Conservation (phyloP, 2,113 vertebrate genomes). For the Phylloscopus trochiloides region DNA sequence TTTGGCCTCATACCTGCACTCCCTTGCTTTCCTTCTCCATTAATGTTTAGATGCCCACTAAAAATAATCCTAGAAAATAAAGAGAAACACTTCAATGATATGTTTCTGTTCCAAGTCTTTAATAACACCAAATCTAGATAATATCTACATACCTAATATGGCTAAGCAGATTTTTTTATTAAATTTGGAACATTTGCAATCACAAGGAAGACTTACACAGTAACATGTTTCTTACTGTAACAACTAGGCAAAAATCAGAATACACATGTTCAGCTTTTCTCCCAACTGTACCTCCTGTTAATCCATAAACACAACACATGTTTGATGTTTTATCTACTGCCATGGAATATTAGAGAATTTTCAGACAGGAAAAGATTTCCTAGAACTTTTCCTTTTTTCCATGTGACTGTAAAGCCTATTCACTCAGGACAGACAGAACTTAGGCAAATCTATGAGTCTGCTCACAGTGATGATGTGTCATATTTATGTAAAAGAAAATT, state of each 20-base stretch:
- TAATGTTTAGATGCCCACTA: neutral
- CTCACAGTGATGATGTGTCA: neutral
- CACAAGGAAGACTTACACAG: conserved; percentile 48
- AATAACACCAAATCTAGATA: conserved; percentile 17
- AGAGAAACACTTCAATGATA: neutral
- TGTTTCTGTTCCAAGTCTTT: conserved; percentile 25
- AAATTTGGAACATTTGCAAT: conserved; percentile 48
- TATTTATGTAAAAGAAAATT: conserved; percentile 31
- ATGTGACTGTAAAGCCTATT: conserved; percentile 46
- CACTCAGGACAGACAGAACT: conserved; percentile 21
- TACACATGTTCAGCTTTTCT: conserved; percentile 53
- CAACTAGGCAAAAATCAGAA: conserved; percentile 43
- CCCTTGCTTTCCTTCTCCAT: neutral
- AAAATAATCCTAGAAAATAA: neutral
- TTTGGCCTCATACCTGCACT: neutral
- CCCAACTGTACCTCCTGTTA: conserved; percentile 39
- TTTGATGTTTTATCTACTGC: conserved; percentile 53
- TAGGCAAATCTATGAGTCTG: neutral
- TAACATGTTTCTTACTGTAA: conserved; percentile 55
- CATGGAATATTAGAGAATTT: conserved; percentile 37
- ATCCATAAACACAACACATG: conserved; percentile 44
- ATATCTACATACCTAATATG: conserved; percentile 8
- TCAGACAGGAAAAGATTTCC: conserved; percentile 34
- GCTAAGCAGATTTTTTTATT: conserved; percentile 5
- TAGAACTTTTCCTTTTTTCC: neutral